Conservation (phyloP, 1,140 invertebrate genomes). For the Amyelois transitella region DNA sequence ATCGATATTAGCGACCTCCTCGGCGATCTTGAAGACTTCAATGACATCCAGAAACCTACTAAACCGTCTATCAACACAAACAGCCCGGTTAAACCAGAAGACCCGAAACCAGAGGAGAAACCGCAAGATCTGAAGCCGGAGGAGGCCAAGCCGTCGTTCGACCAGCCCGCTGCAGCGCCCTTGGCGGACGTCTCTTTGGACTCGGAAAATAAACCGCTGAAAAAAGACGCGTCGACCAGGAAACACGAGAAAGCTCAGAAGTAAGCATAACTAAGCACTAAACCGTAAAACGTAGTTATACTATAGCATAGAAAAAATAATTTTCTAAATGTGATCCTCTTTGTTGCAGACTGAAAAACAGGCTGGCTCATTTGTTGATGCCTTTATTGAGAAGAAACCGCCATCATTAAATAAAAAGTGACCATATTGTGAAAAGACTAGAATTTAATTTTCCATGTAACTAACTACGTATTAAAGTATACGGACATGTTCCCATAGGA, state of each 20-base stretch:
- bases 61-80: constrained; percentile 16
- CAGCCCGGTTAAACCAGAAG: constrained; percentile 22
- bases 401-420: constrained; percentile 41
- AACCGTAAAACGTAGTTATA: not conserved
- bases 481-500: not conserved
- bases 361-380: constrained; percentile 49
- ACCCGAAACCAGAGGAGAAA: constrained; percentile 17
- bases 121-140: constrained; percentile 28
- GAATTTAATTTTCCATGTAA: too few relatives aligned
- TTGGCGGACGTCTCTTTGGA: constrained; percentile 34
- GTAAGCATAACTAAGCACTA: constrained; percentile 17
- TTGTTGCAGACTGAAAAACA: constrained; percentile 54
- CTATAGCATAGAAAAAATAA: not conserved
- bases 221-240: constrained; percentile 36
- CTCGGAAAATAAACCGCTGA: constrained; percentile 33
- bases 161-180: constrained; percentile 25
- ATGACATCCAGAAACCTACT: constrained; percentile 35
- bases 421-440: too few relatives aligned
- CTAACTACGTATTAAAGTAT: not conserved
- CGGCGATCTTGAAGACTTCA: constrained; percentile 42
- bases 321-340: constrained; percentile 12
- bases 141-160: constrained; percentile 19
- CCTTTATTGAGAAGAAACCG: constrained; percentile 54
- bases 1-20: constrained; percentile 48
- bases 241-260: constrained; percentile 60